A percentile compares a stretch with the other conserved stretches of the same genome.
These are phyloP conservation scores for Pristionchus japonicus DNA, from an alignment of 2,888 invertebrate species.

Conservation along the genomic window DNA sequence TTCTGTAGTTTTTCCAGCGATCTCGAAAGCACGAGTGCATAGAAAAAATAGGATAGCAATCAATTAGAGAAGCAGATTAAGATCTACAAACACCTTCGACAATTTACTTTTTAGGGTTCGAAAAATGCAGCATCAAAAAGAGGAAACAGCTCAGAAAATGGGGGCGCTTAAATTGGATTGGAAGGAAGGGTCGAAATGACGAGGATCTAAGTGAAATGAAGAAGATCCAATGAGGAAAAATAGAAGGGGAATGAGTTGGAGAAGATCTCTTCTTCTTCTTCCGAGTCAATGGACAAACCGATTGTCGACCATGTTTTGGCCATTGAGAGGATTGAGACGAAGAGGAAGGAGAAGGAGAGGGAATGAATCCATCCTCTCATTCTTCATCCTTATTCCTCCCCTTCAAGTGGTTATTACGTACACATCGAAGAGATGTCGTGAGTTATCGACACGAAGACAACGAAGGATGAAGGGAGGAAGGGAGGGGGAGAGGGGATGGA, in stretches of 20 bases:
- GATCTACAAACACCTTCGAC: neutral
- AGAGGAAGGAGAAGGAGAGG: neutral
- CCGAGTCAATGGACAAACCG: neutral
- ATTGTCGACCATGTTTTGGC: neutral
- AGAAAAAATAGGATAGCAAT: neutral
- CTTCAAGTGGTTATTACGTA: slow-evolving; percentile 37
- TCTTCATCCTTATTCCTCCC: neutral
- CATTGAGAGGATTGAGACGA: neutral
- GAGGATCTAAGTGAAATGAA: neutral
- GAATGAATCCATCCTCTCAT: neutral
- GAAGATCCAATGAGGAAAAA: neutral
- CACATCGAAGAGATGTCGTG: neutral
- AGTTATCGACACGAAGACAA: neutral
- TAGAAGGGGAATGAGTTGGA: neutral
- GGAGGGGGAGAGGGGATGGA: neutral
- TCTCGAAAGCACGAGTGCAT: neutral
- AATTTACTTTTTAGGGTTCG: neutral
- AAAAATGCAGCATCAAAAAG: neutral
- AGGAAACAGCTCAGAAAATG: neutral
- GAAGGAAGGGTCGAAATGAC: slow-evolving; percentile 13
- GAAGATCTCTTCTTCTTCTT: neutral
- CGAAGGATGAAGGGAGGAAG: neutral
- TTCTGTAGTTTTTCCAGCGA: neutral
- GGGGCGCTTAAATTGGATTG: neutral
- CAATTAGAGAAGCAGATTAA: neutral